These are phyloP conservation scores for Eubasilissa splendida DNA, from an alignment of 2,888 invertebrate species.

Conservation along the genomic window DNA sequence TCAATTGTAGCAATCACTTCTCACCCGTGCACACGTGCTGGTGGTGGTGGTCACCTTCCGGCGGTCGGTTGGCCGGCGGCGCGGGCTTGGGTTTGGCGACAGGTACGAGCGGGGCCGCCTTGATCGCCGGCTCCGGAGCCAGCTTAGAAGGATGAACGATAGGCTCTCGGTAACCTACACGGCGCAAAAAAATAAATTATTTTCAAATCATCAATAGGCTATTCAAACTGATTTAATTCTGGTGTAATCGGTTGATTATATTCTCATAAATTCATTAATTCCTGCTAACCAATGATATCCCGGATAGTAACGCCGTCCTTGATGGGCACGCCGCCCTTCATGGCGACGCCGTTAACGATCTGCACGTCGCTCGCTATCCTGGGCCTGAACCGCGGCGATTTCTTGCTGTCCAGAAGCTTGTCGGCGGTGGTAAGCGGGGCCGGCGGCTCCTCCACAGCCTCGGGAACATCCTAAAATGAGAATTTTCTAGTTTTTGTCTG, in stretches of 20 bases:
- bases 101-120: neutral
- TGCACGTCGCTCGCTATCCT: slow-evolving; percentile 30
- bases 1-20: slow-evolving; percentile 50
- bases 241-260: too few species aligned
- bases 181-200: too few species aligned
- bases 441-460: neutral
- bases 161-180: slow-evolving; percentile 50
- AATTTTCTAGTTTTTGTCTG: too few species aligned
- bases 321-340: slow-evolving; percentile 50
- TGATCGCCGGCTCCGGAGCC: slow-evolving; percentile 57
- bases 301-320: slow-evolving; percentile 47
- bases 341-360: slow-evolving; percentile 46
- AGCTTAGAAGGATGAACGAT: slow-evolving; percentile 60
- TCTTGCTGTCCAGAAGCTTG: neutral
- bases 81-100: slow-evolving; percentile 58
- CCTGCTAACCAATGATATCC: slow-evolving; percentile 59
- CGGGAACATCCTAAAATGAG: too few species aligned
- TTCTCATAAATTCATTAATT: neutral
- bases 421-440: neutral
- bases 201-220: too few species aligned
- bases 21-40: slow-evolving; percentile 70
- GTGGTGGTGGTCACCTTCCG: slow-evolving; percentile 62
- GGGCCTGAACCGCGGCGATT: neutral
- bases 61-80: neutral
- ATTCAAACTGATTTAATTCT: too few species aligned